Percentiles rank a stretch among this genome's conserved stretches.
These are phyloP conservation scores for Trematomus loennbergii DNA, from an alignment of 2,113 vertebrate species.

Conservation along the genomic window DNA sequence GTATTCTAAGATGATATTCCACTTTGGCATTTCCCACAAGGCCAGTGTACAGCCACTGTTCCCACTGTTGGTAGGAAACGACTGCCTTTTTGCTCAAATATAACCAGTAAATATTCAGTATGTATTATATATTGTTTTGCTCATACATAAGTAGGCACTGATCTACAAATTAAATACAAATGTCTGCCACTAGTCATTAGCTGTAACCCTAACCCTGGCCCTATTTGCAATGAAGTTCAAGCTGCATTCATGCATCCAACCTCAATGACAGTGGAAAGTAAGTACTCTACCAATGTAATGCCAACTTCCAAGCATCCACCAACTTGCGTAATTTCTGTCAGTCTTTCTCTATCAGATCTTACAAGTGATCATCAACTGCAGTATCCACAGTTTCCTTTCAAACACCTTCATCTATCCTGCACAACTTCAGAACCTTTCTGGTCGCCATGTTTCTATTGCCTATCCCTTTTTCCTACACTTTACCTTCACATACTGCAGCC, in stretches of 20 bases:
- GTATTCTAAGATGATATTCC: conserved; percentile 78
- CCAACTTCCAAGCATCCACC: conserved; percentile 16
- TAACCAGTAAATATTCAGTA: conserved; percentile 47
- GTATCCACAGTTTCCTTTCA: conserved; percentile 29
- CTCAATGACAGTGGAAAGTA: background rate
- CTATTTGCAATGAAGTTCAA: conserved; percentile 2
- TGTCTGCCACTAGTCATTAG: conserved; percentile 7
- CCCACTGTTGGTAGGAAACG: conserved; percentile 68
- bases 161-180: conserved; percentile 19
- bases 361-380: conserved; percentile 34
- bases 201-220: background rate
- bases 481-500: conserved; percentile 25
- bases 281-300: conserved; percentile 18
- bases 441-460: conserved; percentile 21
- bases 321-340: conserved; percentile 31
- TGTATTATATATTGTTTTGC: conserved; percentile 3
- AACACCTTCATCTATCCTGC: conserved; percentile 30
- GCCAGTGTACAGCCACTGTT: conserved; percentile 74
- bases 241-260: background rate
- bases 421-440: conserved; percentile 20
- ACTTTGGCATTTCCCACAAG: conserved; percentile 83
- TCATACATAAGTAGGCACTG: conserved; percentile 9
- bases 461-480: conserved; percentile 17
- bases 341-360: conserved; percentile 14
- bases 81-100: conserved; percentile 51